phyloP scores from a whole-genome alignment of 1,140 invertebrate genomes.

The Brachionus rotundiformis region DNA sequence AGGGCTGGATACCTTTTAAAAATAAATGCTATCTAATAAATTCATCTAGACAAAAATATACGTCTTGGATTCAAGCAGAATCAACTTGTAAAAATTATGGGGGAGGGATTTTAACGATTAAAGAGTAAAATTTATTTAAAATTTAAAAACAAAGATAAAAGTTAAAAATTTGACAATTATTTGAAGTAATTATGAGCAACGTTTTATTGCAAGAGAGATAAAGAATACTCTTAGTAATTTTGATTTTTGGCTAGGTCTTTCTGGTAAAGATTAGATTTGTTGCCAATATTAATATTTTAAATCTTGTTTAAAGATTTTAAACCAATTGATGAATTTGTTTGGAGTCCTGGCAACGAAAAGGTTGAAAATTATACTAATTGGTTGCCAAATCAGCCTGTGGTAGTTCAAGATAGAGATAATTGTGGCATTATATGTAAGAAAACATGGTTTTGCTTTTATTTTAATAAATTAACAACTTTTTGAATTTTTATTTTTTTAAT shows the following conservation, averaged over 20 bases:
- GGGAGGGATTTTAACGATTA: background rate
- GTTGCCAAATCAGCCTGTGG: background rate
- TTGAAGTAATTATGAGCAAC: conserved; percentile 28
- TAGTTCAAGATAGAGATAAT: background rate
- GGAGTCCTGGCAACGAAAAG: background rate
- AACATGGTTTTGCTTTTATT: no score
- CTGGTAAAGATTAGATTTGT: background rate
- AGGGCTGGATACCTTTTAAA: conserved; percentile 49
- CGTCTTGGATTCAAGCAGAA: conserved; percentile 19
- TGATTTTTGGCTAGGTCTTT: conserved; percentile 43
- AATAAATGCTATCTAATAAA: conserved; percentile 39
- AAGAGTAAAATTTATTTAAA: conserved; percentile 34
- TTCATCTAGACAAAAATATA: conserved; percentile 13
- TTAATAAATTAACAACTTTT: no score
- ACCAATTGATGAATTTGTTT: background rate
- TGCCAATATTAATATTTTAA: background rate
- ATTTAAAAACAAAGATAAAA: no score
- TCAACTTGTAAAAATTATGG: conserved; percentile 28
- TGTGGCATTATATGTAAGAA: conserved; percentile 44
- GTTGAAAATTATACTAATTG: conserved; percentile 49
- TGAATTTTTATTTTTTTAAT: background rate
- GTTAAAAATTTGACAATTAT: background rate
- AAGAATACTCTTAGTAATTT: conserved; percentile 12
- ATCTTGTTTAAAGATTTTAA: background rate
- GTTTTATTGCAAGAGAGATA: conserved; percentile 42